Evolutionary conservation across 2,888 invertebrate species (phyloP).

Genomic region (Ephialtes manifestator): DNA sequence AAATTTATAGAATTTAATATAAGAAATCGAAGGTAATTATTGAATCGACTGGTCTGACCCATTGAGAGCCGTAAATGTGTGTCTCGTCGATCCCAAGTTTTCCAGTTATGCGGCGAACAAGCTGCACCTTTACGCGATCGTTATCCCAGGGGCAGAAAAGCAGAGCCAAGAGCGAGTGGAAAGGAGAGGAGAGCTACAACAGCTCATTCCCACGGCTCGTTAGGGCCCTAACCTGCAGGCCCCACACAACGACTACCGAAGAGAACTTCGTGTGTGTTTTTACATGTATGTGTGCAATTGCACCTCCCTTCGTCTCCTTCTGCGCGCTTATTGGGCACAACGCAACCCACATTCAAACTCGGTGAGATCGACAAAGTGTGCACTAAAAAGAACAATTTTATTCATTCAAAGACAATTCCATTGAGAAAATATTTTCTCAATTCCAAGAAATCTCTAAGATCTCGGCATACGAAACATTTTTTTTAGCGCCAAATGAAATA

Average conservation of each 20-base stretch:
- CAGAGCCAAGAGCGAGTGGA: conserved; percentile 21
- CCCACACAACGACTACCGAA: conserved; percentile 35
- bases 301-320: neutral
- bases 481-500: no score
- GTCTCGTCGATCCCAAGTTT: neutral
- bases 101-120: conserved; percentile 58
- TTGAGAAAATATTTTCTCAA: no score
- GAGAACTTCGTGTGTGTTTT: neutral
- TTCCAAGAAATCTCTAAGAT: no score
- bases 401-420: no score
- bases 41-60: neutral
- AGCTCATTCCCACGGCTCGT: conserved; percentile 68
- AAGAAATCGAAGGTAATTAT: neutral
- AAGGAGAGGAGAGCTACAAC: conserved; percentile 30
- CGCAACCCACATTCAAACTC: no score
- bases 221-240: conserved; percentile 41
- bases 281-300: neutral
- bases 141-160: conserved; percentile 49
- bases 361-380: no score
- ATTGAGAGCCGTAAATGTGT: neutral
- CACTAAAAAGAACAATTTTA: no score
- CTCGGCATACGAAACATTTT: no score
- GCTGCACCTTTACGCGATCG: conserved; percentile 61
- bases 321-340: neutral
- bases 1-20: neutral